Evolutionary conservation across 2,888 invertebrate species (phyloP).

Genomic region (Cryptocephalus moraei): DNA sequence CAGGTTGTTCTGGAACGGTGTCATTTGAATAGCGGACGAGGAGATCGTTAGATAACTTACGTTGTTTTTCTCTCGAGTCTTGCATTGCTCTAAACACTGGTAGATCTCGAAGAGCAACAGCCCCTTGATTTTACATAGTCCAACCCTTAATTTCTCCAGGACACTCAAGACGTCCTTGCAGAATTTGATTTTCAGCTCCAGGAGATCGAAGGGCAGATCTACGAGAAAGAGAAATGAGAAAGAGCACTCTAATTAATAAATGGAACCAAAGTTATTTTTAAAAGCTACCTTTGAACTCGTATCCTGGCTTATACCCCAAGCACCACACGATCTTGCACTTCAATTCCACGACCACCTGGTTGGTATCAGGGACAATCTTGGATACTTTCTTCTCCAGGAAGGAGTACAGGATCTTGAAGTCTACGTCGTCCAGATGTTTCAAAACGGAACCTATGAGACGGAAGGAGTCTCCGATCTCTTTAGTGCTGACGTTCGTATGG

Average conservation of each 20-base stretch:
- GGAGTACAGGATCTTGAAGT: conserved; percentile 44
- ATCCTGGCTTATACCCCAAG: conserved; percentile 46
- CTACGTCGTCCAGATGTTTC: conserved; percentile 41
- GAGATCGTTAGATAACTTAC: conserved; percentile 5
- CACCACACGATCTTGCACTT: conserved; percentile 53
- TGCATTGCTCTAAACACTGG: conserved; percentile 14
- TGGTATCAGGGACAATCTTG: conserved; percentile 46
- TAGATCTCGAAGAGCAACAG: conserved; percentile 32
- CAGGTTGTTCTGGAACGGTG: background rate
- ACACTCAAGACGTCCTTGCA: conserved; percentile 50
- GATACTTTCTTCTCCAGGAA: conserved; percentile 46
- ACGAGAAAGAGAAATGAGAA: conserved; percentile 18
- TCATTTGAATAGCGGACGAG: background rate
- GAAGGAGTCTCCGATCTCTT: conserved; percentile 43
- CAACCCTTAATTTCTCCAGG: conserved; percentile 47
- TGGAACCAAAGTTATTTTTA: too few species aligned
- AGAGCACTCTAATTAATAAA: background rate
- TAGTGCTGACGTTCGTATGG: conserved; percentile 28
- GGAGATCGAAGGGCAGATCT: conserved; percentile 50
- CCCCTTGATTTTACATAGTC: conserved; percentile 35
- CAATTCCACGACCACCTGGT: conserved; percentile 52
- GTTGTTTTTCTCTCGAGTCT: conserved; percentile 8
- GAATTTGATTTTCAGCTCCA: conserved; percentile 48
- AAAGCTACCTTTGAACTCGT: conserved; percentile 53
- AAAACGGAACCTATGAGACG: conserved; percentile 46